Percentiles rank a stretch among this genome's conserved stretches.
These are phyloP conservation scores for Hemibagrus guttatus DNA, from an alignment of 2,797 vertebrate species.

Conservation along the genomic window DNA sequence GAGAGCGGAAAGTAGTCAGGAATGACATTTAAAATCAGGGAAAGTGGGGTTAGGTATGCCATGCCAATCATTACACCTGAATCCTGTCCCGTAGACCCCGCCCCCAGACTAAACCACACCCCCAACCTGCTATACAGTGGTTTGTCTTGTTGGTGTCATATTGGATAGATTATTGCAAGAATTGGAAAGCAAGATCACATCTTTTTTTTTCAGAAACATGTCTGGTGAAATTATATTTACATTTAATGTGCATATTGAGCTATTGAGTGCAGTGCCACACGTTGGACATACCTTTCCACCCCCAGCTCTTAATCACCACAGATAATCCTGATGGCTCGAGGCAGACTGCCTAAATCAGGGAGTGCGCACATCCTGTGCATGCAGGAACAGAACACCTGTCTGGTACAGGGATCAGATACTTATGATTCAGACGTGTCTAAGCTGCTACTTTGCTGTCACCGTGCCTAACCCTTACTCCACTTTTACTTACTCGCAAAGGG, in stretches of 20 bases:
- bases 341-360: conserved; percentile 44
- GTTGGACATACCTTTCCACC: not conserved
- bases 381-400: conserved; percentile 57
- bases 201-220: not conserved
- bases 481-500: not conserved
- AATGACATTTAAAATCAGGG: not conserved
- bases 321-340: conserved; percentile 53
- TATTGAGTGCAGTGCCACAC: not conserved
- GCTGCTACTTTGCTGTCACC: conserved; percentile 46
- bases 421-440: conserved; percentile 56
- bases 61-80: not conserved
- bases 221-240: not conserved
- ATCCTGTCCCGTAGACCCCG: not conserved
- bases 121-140: not conserved
- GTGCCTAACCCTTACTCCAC: not conserved
- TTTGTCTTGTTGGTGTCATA: not conserved
- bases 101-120: not conserved
- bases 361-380: conserved; percentile 41
- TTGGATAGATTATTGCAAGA: not conserved
- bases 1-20: no score
- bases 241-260: not conserved
- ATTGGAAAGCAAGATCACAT: not conserved
- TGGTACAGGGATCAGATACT: conserved; percentile 59
- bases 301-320: conserved; percentile 44
- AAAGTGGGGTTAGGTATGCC: no score